Percentiles rank a stretch among this genome's conserved stretches.
phyloP scores from a whole-genome alignment of 1,140 invertebrate species.

The Panagrolaimus sp. region DNA sequence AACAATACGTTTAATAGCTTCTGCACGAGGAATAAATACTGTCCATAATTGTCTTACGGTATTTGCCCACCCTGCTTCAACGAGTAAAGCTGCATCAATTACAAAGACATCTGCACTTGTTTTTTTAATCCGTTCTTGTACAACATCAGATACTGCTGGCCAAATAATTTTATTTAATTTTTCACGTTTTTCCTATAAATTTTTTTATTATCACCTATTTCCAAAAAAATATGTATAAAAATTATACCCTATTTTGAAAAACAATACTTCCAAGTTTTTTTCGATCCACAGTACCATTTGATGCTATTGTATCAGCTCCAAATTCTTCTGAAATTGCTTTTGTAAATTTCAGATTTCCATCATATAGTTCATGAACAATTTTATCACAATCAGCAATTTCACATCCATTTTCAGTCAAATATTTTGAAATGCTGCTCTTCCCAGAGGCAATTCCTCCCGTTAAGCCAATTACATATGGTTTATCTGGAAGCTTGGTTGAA shows the following conservation, averaged over 20 bases:
- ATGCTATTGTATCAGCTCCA: conserved; percentile 68
- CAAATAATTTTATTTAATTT: conserved; percentile 79
- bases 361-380: conserved; percentile 80
- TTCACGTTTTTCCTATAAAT: conserved; percentile 52
- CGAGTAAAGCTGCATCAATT: conserved; percentile 83
- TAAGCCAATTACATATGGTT: conserved; percentile 82
- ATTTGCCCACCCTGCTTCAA: conserved; percentile 77
- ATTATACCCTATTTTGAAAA: conserved; percentile 70
- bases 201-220: not conserved
- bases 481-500: conserved; percentile 28
- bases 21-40: conserved; percentile 73
- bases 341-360: conserved; percentile 69
- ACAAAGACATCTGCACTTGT: conserved; percentile 68
- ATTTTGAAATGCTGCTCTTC: conserved; percentile 76
- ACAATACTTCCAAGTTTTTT: conserved; percentile 74
- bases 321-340: conserved; percentile 71
- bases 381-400: conserved; percentile 79
- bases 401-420: conserved; percentile 69
- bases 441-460: conserved; percentile 92
- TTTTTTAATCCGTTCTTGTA: conserved; percentile 63
- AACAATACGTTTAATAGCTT: conserved; percentile 73
- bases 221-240: no score
- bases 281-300: conserved; percentile 68
- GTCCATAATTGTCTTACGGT: conserved; percentile 86
- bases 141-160: conserved; percentile 74